phyloP scores from a whole-genome alignment of 2,113 vertebrate genomes.

The Corythaixoides concolor region DNA sequence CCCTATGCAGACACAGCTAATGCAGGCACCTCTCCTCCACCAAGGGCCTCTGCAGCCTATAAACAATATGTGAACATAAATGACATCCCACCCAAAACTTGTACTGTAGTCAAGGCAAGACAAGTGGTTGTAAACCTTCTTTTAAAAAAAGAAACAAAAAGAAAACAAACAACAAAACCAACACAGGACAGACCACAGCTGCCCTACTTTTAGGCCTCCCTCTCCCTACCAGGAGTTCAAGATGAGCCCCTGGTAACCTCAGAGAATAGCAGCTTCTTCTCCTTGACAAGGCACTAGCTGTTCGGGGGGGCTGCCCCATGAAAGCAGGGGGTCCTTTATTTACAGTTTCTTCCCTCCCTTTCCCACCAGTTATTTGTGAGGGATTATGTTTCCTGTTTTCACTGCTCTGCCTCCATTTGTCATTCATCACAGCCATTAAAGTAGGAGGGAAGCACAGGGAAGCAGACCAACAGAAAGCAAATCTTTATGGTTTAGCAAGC shows the following conservation, averaged over 20 bases:
- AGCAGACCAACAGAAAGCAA: slow-evolving; percentile 11
- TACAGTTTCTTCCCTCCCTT: slow-evolving; percentile 20
- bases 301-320: not conserved
- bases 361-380: slow-evolving; percentile 37
- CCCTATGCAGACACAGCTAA: not conserved
- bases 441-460: not conserved
- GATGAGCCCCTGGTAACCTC: not conserved
- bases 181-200: not conserved
- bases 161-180: not conserved
- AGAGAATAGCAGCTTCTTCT: not conserved
- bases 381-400: slow-evolving; percentile 60
- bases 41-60: not conserved
- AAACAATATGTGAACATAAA: not conserved
- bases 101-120: not conserved
- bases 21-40: not conserved
- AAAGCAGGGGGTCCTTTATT: not conserved
- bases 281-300: not conserved
- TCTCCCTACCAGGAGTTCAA: not conserved
- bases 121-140: not conserved
- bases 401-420: slow-evolving; percentile 42
- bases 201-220: not conserved
- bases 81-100: not conserved
- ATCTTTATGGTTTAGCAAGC: not conserved
- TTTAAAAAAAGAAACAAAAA: not conserved
- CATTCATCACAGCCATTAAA: slow-evolving; percentile 45